Base-by-base conservation (phyloP, 2,888 invertebrate genomes). In the Phlogophora meticulosa region DNA sequence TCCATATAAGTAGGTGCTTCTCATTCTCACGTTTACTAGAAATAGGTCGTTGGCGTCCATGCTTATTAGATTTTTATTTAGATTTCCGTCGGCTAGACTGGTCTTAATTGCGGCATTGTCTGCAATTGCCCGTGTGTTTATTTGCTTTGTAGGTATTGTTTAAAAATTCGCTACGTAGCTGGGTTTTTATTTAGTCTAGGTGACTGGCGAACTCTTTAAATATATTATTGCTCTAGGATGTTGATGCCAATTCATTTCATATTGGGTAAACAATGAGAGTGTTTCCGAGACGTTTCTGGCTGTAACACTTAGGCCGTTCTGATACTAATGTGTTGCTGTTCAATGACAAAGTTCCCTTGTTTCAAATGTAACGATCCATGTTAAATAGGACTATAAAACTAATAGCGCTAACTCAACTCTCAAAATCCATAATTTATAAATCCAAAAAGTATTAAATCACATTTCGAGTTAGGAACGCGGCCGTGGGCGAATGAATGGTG, bases 401-500 rank as follows among this genome's bases (percentile, higher is more conserved):
- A 72, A 60, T 60, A 66, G 60, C 38, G 45, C 45, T 46, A 46
- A 56, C 46, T 51, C 48, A 76, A 38, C 20, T 60, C 38, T 42
- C 45, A 55, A 51, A 55, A 74, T 56, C 34, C 73, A 77, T 74
- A 77, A 77, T 72, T 59, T 78, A 63, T 74, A 62, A 72, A 60
- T 71, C 63, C 63, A 61, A 76, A 79, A 72, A 58, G 72, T 72
- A 76, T 76, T 80, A 72, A 80, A 77, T 80, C 80, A 80, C 61
- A 56, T 67, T 79, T 75, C 45, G 55, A 75, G 80, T 76, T 76
- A 60, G 77, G 72, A 77, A 77, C 78, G 80, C 80, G 80, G 58
- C 64, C 82, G 94, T 94, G 93, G 94, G 93, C 92, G 94, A 87
- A 88, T 88, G 90, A 92, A 93, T 91, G 87, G 85, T 77, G 74